Base-by-base conservation (phyloP, 2,797 vertebrate species). In the Sebastes steindachneri region DNA sequence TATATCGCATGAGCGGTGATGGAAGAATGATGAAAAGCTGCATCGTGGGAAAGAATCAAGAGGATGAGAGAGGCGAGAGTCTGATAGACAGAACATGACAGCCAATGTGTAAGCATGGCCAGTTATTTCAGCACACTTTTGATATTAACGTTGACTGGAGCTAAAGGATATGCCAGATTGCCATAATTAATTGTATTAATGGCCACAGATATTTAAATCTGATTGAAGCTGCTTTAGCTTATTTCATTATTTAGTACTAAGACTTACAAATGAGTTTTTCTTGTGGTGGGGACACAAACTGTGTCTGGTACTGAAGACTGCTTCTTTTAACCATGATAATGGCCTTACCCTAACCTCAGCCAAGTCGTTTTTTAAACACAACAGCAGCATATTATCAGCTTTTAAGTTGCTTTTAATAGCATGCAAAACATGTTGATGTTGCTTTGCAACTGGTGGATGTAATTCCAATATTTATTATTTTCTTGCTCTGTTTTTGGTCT, bases 21-120 rank as follows among this genome's bases (percentile, higher is more conserved):
- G 79, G 68, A 84, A 77, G 62, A 67, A 85, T 79, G 86, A 87
- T 86, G 83, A 88, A 89, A 90, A 84, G 29, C 53, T 60, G 33
- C 82, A 77, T 75, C 11, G 21, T 74, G 80, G 63, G 75, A 59
- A 77, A 83, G 48, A 77, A 82, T 74, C 59, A 82, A 28, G 58
- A 68, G 21, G 45, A 82, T 48, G 35, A 78, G 70, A 67, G 68
- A 55, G 54, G 53, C 17, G 1, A 48, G n/a, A 26, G 14, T 67
- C 28, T 77, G 29, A 60, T n/a, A 4, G 66, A 57, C 21, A n/a
- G 65, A 74, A 45, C 51, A 45, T 64, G 71, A 75, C 29, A 10
- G 37, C 33, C 10, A 8, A 37, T 23, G 57, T 41, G 64, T 48
- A 55, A 71, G 73, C 53, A 23, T 12, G 12, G 58, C 35, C 9